Percentiles rank a stretch among this genome's conserved stretches.
These are phyloP conservation scores for Aphrocallistes beatrix DNA, from an alignment of 37 sponge, comb jelly and placozoan genomes.

Conservation along the genomic window DNA sequence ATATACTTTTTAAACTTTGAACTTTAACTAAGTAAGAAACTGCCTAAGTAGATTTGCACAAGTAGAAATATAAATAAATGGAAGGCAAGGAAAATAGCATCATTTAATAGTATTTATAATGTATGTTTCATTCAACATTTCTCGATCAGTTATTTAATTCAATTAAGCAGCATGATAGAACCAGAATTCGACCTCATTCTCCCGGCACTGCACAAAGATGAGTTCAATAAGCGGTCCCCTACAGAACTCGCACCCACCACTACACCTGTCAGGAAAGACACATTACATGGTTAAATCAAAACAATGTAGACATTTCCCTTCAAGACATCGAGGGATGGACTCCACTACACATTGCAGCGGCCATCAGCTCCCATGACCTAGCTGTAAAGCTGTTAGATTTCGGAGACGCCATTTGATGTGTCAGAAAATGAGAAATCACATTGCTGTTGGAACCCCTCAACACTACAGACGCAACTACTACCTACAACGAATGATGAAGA, in stretches of 20 bases:
- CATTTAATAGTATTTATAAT: too few species aligned
- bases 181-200: background rate
- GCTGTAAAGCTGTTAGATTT: background rate
- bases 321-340: constrained; percentile 1
- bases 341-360: background rate
- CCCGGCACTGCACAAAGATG: background rate
- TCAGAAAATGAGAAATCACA: background rate
- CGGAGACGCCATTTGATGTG: background rate
- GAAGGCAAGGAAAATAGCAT: too few species aligned
- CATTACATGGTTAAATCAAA: background rate
- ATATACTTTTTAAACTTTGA: too few species aligned
- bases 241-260: background rate
- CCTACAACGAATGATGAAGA: background rate
- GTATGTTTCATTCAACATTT: too few species aligned
- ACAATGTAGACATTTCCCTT: background rate
- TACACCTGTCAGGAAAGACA: background rate
- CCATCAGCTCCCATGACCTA: background rate
- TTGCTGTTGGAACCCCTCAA: background rate
- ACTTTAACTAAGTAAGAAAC: too few species aligned
- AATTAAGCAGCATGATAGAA: too few species aligned
- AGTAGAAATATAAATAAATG: too few species aligned
- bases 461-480: background rate
- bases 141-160: too few species aligned
- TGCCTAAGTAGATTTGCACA: too few species aligned
- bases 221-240: background rate